Evolutionary conservation across 1,140 invertebrate species (phyloP).

Genomic region (Drosophila burlai): DNA sequence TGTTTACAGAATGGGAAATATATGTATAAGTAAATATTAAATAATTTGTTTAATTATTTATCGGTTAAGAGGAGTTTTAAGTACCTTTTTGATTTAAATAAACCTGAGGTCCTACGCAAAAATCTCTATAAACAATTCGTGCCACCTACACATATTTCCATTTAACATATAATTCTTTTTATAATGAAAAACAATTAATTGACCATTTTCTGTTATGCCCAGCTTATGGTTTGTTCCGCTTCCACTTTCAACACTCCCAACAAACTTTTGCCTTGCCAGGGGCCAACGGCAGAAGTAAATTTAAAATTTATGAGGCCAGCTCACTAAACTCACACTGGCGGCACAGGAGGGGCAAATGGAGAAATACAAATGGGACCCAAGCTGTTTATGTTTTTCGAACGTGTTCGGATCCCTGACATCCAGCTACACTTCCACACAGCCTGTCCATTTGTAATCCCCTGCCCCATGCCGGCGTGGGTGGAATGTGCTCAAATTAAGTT

Average conservation of each 20-base stretch:
- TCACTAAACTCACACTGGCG: constrained; percentile 43
- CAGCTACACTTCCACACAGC: constrained; percentile 60
- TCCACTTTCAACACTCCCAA: neutral
- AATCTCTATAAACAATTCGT: neutral
- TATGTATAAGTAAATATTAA: neutral
- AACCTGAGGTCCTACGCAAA: neutral
- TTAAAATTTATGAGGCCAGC: constrained; percentile 67
- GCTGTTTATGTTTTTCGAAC: constrained; percentile 78
- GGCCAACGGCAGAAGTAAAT: constrained; percentile 40
- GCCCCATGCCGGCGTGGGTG: constrained; percentile 13
- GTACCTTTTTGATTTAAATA: too few relatives aligned
- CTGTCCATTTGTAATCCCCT: constrained; percentile 46
- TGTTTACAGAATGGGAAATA: neutral
- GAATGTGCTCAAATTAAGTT: constrained; percentile 70
- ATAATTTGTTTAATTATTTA: neutral
- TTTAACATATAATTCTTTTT: neutral
- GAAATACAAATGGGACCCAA: constrained; percentile 48
- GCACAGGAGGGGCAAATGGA: constrained; percentile 8
- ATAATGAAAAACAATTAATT: constrained; percentile 15
- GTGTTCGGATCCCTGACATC: constrained; percentile 54
- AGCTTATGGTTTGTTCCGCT: neutral
- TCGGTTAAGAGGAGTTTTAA: neutral
- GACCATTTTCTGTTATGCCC: neutral
- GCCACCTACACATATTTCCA: neutral
- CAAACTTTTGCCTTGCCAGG: neutral